Evolutionary conservation across 2,113 vertebrate species (phyloP), one percentile per base, ranked within the genome.

Genomic region (Pachypanchax playfairii): DNA sequence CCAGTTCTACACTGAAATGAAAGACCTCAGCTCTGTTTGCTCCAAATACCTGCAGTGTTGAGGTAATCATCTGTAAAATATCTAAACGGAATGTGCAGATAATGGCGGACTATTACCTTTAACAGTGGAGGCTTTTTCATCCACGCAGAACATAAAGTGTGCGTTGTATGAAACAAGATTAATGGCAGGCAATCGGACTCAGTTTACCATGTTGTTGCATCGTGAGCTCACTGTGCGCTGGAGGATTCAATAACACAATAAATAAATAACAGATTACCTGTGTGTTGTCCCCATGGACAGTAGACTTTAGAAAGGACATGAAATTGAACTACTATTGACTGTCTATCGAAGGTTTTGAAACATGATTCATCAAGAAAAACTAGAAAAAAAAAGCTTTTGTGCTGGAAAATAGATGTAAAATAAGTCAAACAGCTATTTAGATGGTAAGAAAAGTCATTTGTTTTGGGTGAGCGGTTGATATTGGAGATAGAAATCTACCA

Each of bases 201-300:
- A 2, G 71, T 87, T 75, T 25, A 79, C 84, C 79, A 79, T 31
- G 33, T 43, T 22, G 65, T 59, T 59, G n/a, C n/a, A n/a, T 63
- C 51, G 36, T 24, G 11, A 28, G 26, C 38, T 58, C 46, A 24
- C 21, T 11, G 31, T 65, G 41, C 53, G 47, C 51, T 20, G 68
- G 36, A 57, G 70, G 52, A 50, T 59, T 79, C 36, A 55, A 43
- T 29, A 47, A 57, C 62, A 84, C 67, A 51, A 51, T 75, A 54
- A 11, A 18, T 69, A 84, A 74, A 84, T 77, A 75, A 76, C 46
- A 33, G 72, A 84, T 85, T 56, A 42, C 52, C 69, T 41, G 22
- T 49, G 20, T 29, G 33, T 15, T 22, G 24, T 60, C 44, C 70
- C 58, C 8, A 29, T 67, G 65, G 67, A 63, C 38, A 48, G 49